Conservation (phyloP, 2,888 invertebrate genomes). For the Chelonus formosanus region DNA sequence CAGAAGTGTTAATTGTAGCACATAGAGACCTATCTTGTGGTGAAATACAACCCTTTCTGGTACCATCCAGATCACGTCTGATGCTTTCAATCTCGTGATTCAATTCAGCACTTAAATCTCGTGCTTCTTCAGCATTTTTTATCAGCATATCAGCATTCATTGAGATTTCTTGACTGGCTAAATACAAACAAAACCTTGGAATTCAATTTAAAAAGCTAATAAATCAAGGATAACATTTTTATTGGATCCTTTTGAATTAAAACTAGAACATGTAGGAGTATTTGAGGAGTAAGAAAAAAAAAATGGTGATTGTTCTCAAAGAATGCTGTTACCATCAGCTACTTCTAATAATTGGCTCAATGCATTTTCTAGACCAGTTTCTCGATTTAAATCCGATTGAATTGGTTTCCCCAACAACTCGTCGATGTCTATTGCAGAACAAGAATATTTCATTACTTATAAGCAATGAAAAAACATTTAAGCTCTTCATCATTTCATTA, state of each 20-base stretch:
- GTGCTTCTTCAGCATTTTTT: conserved; percentile 69
- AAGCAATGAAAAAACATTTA: background rate
- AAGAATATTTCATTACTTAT: background rate
- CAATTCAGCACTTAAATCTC: conserved; percentile 68
- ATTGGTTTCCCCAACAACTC: conserved; percentile 80
- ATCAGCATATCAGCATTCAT: conserved; percentile 69
- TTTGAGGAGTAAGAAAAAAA: too few species aligned
- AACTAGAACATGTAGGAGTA: too few species aligned
- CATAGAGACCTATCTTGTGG: conserved; percentile 78
- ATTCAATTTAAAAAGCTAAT: too few species aligned
- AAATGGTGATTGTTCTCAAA: too few species aligned
- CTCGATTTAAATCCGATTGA: conserved; percentile 75
- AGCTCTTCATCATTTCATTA: conserved; percentile 36
- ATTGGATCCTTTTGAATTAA: too few species aligned
- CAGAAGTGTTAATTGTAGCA: conserved; percentile 78
- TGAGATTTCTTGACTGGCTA: conserved; percentile 71
- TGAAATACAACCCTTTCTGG: conserved; percentile 73
- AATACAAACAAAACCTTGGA: conserved; percentile 27
- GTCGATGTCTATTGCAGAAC: conserved; percentile 71
- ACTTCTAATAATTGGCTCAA: conserved; percentile 77
- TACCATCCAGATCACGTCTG: conserved; percentile 69
- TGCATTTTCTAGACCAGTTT: conserved; percentile 80
- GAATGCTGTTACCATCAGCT: conserved; percentile 70
- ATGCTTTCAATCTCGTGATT: conserved; percentile 71
- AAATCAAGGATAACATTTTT: too few species aligned